Conservation (phyloP, 2,888 invertebrate genomes). For the Pristionchus mayeri region DNA sequence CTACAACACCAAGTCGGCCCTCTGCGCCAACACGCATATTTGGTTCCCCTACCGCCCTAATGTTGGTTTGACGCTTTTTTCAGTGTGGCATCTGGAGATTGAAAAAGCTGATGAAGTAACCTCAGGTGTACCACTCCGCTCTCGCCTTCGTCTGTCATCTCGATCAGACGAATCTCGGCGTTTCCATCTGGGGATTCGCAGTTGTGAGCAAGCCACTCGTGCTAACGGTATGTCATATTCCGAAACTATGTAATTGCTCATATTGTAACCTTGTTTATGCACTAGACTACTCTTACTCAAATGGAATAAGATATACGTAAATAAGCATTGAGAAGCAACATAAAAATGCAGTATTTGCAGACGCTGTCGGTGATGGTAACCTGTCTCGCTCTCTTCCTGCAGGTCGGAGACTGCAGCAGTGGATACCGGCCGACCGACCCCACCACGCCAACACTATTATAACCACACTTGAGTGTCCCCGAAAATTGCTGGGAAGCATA, state of each 20-base stretch:
- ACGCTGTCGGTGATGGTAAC: constrained; percentile 47
- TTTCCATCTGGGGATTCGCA: constrained; percentile 50
- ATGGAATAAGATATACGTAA: too few species aligned
- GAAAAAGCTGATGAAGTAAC: too few species aligned
- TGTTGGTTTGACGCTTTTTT: too few species aligned
- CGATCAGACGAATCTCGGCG: constrained; percentile 48
- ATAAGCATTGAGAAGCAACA: too few species aligned
- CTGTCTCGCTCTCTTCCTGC: constrained; percentile 42
- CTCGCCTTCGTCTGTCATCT: constrained; percentile 48
- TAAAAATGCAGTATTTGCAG: not conserved
- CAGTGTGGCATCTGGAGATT: too few species aligned
- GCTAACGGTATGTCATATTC: not conserved
- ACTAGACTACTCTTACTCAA: too few species aligned
- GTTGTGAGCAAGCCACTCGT: constrained; percentile 45
- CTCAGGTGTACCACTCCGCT: constrained; percentile 45
- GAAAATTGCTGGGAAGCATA: too few species aligned
- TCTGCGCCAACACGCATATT: constrained; percentile 43
- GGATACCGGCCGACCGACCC: not conserved
- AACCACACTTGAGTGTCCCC: too few species aligned
- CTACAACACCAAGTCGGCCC: constrained; percentile 45
- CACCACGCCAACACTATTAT: not conserved
- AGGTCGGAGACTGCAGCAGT: constrained; percentile 32
- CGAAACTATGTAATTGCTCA: too few species aligned
- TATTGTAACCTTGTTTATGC: too few species aligned
- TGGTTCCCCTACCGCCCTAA: constrained; percentile 50